These are phyloP conservation scores for Lumbricus terrestris DNA, from an alignment of 2,888 invertebrate genomes.

Conservation along the genomic window DNA sequence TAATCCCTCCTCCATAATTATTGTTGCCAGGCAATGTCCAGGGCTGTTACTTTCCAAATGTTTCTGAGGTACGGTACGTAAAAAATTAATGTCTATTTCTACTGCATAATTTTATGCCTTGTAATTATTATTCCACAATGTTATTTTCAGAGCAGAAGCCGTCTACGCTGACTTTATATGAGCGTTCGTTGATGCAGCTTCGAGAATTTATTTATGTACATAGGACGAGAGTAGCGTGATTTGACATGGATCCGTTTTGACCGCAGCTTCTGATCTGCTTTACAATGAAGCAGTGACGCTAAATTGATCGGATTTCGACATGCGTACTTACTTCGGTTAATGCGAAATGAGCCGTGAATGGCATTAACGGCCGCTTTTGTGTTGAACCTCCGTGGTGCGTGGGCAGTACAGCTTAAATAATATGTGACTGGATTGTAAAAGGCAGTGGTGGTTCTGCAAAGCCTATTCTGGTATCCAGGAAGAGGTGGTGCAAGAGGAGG, in stretches of 20 bases:
- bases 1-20: too few relatives aligned
- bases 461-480: not conserved
- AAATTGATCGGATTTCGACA: not conserved
- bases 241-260: too few relatives aligned
- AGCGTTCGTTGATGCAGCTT: not conserved
- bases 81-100: not conserved
- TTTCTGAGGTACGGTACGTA: too few relatives aligned
- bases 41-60: too few relatives aligned
- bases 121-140: too few relatives aligned
- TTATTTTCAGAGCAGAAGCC: not conserved
- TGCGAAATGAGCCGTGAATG: not conserved
- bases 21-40: too few relatives aligned
- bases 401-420: not conserved
- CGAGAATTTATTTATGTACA: not conserved
- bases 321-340: not conserved
- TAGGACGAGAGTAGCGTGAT: not conserved
- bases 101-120: too few relatives aligned
- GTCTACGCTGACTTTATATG: not conserved
- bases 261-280: not conserved
- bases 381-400: not conserved
- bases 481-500: not conserved
- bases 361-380: not conserved
- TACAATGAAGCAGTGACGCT: not conserved
- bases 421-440: not conserved
- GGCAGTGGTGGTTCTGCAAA: not conserved